Percentiles rank a stretch among this genome's conserved stretches.
Conservation (phyloP, 2,797 vertebrate genomes). For the Otus scops region DNA sequence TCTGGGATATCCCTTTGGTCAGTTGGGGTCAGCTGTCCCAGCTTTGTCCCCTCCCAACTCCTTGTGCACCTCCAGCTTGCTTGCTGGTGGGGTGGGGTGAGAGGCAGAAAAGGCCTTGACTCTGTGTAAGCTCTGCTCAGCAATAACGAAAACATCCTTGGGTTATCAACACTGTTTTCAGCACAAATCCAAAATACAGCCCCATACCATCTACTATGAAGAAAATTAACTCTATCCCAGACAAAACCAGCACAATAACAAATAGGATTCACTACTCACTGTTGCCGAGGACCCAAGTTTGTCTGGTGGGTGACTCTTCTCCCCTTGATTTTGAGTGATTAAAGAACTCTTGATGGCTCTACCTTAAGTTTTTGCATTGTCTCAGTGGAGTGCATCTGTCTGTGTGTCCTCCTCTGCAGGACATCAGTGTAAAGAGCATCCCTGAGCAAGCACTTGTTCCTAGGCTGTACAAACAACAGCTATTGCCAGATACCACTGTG, state of each 20-base stretch:
- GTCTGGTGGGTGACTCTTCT: fast-evolving
- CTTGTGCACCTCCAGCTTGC: too few relatives aligned
- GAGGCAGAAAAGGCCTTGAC: too few relatives aligned
- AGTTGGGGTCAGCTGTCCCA: too few relatives aligned
- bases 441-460: not conserved
- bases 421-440: not conserved
- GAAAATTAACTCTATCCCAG: too few relatives aligned
- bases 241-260: not conserved
- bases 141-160: too few relatives aligned
- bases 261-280: not conserved
- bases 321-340: not conserved
- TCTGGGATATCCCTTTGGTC: too few relatives aligned
- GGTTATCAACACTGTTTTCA: too few relatives aligned
- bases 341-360: not conserved
- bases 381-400: not conserved
- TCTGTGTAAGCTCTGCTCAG: too few relatives aligned
- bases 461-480: not conserved
- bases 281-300: not conserved
- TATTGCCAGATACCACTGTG: fast-evolving
- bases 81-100: too few relatives aligned
- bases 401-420: not conserved
- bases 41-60: too few relatives aligned
- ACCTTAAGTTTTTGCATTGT: not conserved
- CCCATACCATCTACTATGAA: too few relatives aligned
- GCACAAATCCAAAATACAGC: too few relatives aligned